A percentile compares a stretch with the other conserved stretches of the same genome.
Conservation (phyloP, 2,113 vertebrate species). For the Pedionomus torquatus region DNA sequence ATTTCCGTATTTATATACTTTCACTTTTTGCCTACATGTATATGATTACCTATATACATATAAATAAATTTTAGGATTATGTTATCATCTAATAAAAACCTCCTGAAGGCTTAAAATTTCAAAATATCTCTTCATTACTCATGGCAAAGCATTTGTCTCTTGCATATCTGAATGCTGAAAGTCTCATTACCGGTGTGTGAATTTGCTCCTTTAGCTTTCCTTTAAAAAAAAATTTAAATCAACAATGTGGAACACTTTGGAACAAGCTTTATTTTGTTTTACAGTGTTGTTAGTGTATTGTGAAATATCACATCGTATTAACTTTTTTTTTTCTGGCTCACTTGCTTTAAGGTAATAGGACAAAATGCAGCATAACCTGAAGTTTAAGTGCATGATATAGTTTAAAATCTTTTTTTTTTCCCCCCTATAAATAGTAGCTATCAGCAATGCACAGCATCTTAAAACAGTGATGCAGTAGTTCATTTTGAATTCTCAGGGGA, state of each 20-base stretch:
- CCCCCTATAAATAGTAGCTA: not conserved
- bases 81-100: not conserved
- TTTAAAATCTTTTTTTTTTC: not conserved
- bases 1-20: not conserved
- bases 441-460: not conserved
- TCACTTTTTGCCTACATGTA: not conserved
- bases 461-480: not conserved
- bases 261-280: not conserved
- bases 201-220: not conserved
- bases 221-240: not conserved
- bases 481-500: not conserved
- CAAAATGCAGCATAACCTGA: not conserved
- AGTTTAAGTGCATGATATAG: not conserved
- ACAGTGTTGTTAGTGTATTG: not conserved
- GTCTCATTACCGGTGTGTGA: not conserved
- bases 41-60: not conserved
- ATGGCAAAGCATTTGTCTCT: not conserved
- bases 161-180: not conserved
- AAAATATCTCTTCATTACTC: not conserved
- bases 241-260: not conserved
- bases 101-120: not conserved
- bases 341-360: not conserved
- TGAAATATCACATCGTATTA: not conserved
- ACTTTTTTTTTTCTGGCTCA: not conserved
- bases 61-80: not conserved